These are phyloP conservation scores for Tenthredo notha DNA, from an alignment of 2,888 invertebrate species.

Conservation along the genomic window DNA sequence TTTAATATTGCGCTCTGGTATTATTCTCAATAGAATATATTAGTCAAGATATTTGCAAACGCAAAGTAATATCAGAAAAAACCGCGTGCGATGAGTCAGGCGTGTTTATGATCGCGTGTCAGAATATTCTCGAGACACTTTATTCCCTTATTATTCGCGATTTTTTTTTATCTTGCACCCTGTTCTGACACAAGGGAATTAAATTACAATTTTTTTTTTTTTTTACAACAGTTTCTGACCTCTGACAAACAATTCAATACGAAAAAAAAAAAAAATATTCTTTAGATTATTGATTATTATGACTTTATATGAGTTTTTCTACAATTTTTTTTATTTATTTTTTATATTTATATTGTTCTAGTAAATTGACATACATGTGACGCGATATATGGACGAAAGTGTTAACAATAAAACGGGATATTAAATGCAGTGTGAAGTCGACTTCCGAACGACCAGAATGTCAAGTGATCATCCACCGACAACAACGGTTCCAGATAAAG, in stretches of 20 bases:
- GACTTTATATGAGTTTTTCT: conserved; percentile 4
- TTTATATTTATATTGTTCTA: conserved; percentile 59
- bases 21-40: neutral
- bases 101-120: conserved; percentile 5
- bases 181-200: neutral
- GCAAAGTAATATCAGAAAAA: neutral
- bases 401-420: conserved; percentile 57
- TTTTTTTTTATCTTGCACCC: neutral
- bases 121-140: neutral
- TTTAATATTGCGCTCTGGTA: neutral
- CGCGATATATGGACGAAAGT: conserved; percentile 55
- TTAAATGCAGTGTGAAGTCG: conserved; percentile 69
- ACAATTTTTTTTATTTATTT: neutral
- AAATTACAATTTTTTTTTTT: no score
- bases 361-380: conserved; percentile 61
- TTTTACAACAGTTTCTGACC: neutral
- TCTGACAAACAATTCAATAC: no score
- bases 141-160: conserved; percentile 24
- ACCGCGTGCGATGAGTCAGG: neutral
- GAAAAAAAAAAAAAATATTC: neutral
- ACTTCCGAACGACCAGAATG: conserved; percentile 69
- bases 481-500: conserved; percentile 64
- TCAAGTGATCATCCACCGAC: conserved; percentile 70
- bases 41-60: no score
- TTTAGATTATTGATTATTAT: no score